A percentile compares a stretch with the other conserved stretches of the same genome.
phyloP scores from a whole-genome alignment of 37 sponge, comb jelly and placozoan genomes.

The Dysidea cf. avara region DNA sequence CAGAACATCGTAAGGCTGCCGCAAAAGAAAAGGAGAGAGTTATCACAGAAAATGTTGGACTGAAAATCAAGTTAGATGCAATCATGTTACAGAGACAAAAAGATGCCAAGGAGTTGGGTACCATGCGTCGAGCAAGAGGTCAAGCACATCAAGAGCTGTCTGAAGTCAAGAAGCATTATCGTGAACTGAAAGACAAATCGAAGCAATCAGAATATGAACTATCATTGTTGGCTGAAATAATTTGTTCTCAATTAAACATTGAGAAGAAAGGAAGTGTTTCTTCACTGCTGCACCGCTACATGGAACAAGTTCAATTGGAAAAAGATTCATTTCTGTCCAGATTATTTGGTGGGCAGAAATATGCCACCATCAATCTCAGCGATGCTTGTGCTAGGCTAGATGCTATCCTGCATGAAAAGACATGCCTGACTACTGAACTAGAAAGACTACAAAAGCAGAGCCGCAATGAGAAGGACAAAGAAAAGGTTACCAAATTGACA shows the following conservation, averaged over 20 bases:
- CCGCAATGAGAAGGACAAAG: no score
- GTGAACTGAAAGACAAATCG: not conserved
- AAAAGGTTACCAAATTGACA: no score
- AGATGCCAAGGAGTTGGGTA: constrained; percentile 68
- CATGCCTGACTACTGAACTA: no score
- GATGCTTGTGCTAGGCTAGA: no score
- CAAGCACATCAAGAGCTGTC: constrained; percentile 30
- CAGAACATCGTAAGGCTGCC: constrained; percentile 56
- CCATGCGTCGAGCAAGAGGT: constrained; percentile 49
- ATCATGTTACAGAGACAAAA: constrained; percentile 59
- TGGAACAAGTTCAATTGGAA: no score
- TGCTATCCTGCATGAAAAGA: no score
- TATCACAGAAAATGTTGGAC: constrained; percentile 22
- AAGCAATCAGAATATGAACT: constrained; percentile 1
- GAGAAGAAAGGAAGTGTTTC: no score
- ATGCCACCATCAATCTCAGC: no score
- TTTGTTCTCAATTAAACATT: not conserved
- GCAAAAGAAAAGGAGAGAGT: constrained; percentile 53
- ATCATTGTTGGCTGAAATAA: not conserved
- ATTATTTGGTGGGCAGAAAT: no score
- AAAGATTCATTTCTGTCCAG: not conserved
- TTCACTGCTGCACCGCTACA: no score
- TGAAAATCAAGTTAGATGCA: no score
- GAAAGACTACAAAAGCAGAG: no score
- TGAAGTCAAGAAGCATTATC: constrained; percentile 1